Evolutionary conservation across 2,113 vertebrate species (phyloP), one percentile per base, ranked within the genome.

Genomic region (Phoenicopterus ruber): DNA sequence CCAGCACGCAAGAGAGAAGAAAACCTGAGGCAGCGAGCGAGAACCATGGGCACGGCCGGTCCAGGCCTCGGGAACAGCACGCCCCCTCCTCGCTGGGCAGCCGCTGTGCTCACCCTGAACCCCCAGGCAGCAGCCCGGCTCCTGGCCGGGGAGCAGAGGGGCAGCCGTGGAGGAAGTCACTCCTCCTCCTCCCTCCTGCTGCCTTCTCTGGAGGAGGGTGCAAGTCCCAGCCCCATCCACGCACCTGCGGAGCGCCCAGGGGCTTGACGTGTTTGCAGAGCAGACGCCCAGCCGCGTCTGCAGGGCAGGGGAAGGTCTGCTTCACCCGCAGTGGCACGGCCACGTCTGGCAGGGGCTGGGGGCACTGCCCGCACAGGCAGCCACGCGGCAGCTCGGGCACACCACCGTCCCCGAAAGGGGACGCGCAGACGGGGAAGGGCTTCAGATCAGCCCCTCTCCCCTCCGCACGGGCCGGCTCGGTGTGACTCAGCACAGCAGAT

Each of bases 21-120:
- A 42, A 76, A 55, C 10, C 15, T 2, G 21, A 36, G 20, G 62
- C 16, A 7, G 17, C 0, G 13, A 44, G 57, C 0, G 3, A 29
- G 69, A 22, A 4, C 26, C n/a, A 3, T 0, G 8, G 55, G 42
- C 70, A 54, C 1, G 1, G n/a, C 38, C 1, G 0, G 40, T 11
- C 12, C 52, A 7, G 36, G 13, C 18, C 44, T 18, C 1, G 5
- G 17, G 66, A 7, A 38, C 4, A 0, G 24, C 2, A 1, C 7
- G 26, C 19, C 12, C 47, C 6, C 66, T 40, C 11, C 38, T 59
- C 44, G 55, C 46, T 3, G 7, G 49, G 71, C 36, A 38, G 55
- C 28, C 5, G 4, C 34, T 7, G 12, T 52, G 57, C 26, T 52
- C 91, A 11, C 57, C 17, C 29, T 0, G 28, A 26, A 4, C 38